phyloP scores from a whole-genome alignment of 2,113 vertebrate species.

The Pseudolaguvia tuberculata region DNA sequence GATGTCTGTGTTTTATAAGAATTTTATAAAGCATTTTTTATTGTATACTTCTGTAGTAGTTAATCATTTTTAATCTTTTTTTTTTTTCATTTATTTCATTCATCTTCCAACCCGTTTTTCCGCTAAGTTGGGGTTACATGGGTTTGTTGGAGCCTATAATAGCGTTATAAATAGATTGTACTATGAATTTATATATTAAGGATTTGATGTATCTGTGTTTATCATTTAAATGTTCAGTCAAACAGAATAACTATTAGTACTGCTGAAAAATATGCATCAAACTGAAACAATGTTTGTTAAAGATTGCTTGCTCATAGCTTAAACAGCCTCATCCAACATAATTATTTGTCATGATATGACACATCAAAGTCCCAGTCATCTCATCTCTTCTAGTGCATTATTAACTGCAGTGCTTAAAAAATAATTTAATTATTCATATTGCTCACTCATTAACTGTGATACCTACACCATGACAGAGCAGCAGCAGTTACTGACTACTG shows the following conservation, averaged over 20 bases:
- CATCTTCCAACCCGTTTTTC: too few species aligned
- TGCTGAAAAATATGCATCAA: background rate
- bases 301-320: background rate
- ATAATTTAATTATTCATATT: conserved; percentile 28
- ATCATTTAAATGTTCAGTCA: background rate
- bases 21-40: conserved; percentile 4
- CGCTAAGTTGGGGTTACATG: too few species aligned
- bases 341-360: background rate
- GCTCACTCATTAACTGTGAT: conserved; percentile 10
- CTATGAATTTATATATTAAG: conserved; percentile 54
- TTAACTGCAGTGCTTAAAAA: conserved; percentile 14
- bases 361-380: background rate
- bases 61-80: conserved; percentile 41
- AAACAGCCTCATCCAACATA: background rate
- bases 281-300: too few species aligned
- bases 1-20: conserved; percentile 57
- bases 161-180: too few species aligned
- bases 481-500: conserved; percentile 4
- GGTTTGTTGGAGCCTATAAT: too few species aligned
- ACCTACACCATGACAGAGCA: conserved; percentile 11
- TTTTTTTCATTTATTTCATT: too few species aligned
- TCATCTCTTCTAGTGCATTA: conserved; percentile 7
- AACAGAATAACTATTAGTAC: background rate
- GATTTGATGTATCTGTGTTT: conserved; percentile 34
- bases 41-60: conserved; percentile 50